Conservation (phyloP, 2,113 vertebrate species). For the Hemiprocne comata region DNA sequence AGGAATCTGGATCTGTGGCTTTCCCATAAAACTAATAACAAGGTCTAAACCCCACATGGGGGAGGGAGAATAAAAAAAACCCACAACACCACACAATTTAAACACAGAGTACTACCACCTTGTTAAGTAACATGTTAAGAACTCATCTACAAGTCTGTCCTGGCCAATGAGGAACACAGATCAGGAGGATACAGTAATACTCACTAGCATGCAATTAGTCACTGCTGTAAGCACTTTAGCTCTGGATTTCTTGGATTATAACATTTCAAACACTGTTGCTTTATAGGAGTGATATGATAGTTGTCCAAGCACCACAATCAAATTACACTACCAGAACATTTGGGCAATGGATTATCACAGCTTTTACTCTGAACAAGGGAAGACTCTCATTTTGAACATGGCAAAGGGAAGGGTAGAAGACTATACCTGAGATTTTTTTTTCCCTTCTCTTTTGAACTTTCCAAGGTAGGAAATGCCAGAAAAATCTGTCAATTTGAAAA, state of each 20-base stretch:
- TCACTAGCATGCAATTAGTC: constrained; percentile 9
- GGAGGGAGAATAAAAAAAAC: background rate
- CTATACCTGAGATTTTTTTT: background rate
- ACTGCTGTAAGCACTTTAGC: constrained; percentile 16
- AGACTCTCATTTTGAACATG: constrained; percentile 13
- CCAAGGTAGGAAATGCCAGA: background rate
- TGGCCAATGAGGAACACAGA: background rate
- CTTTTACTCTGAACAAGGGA: constrained; percentile 24
- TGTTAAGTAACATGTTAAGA: background rate
- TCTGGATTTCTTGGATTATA: constrained; percentile 29
- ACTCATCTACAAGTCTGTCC: background rate
- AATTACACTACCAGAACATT: constrained; percentile 18
- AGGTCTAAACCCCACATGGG: background rate
- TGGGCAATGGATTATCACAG: constrained; percentile 2
- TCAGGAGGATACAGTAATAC: background rate
- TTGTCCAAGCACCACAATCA: constrained; percentile 8
- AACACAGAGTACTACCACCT: background rate
- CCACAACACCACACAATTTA: background rate
- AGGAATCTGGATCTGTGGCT: background rate
- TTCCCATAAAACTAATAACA: background rate
- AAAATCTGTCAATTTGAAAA: background rate
- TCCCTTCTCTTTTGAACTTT: background rate
- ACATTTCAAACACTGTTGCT: background rate
- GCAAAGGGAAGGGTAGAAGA: background rate
- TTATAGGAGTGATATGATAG: background rate